Conservation (phyloP, 2,888 invertebrate genomes). For the Amphiduros pacificus region DNA sequence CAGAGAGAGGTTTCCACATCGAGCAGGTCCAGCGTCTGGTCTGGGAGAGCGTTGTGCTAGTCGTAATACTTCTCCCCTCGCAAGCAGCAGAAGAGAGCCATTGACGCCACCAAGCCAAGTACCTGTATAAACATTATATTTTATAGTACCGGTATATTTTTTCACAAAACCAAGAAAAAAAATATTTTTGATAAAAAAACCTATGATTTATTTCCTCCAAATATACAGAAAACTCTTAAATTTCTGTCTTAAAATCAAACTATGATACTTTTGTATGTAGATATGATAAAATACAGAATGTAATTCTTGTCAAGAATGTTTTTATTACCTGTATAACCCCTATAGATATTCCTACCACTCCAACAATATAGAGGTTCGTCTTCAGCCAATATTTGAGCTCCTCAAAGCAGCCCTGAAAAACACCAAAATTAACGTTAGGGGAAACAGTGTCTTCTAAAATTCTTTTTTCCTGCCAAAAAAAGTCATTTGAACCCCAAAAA, state of each 20-base stretch:
- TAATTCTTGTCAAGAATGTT: too few relatives aligned
- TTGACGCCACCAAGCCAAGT: constrained; percentile 32
- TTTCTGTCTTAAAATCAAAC: too few relatives aligned
- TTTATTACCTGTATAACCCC: constrained; percentile 76
- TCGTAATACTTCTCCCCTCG: constrained; percentile 33
- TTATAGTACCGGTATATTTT: too few relatives aligned
- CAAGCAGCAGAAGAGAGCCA: constrained; percentile 33
- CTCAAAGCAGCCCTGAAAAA: constrained; percentile 67
- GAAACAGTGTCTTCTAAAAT: too few relatives aligned
- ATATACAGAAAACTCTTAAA: not conserved
- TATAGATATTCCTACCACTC: constrained; percentile 74
- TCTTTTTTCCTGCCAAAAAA: too few relatives aligned
- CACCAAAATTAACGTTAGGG: not conserved
- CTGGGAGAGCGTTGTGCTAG: constrained; percentile 16
- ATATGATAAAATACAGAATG: too few relatives aligned
- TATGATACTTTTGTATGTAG: too few relatives aligned
- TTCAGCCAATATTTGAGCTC: constrained; percentile 78
- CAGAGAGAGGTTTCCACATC: too few relatives aligned
- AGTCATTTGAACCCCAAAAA: too few relatives aligned
- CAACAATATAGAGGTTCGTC: constrained; percentile 77
- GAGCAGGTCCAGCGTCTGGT: too few relatives aligned
- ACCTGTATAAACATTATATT: constrained; percentile 20
- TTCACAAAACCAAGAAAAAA: too few relatives aligned
- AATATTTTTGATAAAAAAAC: too few relatives aligned
- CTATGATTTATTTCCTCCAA: not conserved